Evolutionary conservation across 2,797 vertebrate genomes (phyloP).

Genomic region (Hoplostethus mediterraneus): DNA sequence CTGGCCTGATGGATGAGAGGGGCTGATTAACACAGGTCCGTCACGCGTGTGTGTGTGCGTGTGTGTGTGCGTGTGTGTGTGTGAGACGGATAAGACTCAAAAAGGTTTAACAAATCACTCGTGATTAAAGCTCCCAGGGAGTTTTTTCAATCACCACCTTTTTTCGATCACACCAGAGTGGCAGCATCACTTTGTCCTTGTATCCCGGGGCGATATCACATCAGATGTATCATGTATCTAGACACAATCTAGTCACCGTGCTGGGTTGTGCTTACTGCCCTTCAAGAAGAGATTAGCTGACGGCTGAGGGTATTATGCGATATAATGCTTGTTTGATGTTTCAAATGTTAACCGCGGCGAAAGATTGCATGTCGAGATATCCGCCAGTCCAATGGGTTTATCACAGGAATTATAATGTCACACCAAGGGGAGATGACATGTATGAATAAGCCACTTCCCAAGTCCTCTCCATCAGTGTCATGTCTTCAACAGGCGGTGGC

Average conservation of each 20-base stretch:
- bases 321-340: neutral
- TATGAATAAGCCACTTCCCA: slow-evolving; percentile 21
- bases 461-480: slow-evolving; percentile 33
- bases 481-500: slow-evolving; percentile 43
- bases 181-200: neutral
- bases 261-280: neutral
- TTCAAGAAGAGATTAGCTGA: neutral
- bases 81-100: neutral
- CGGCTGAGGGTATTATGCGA: neutral
- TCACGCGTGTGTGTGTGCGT: neutral
- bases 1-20: slow-evolving; percentile 58
- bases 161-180: slow-evolving; percentile 12
- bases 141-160: slow-evolving; percentile 20
- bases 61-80: slow-evolving; percentile 4
- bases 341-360: neutral
- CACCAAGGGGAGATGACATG: slow-evolving; percentile 4
- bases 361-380: neutral
- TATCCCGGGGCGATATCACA: neutral
- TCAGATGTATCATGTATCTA: neutral
- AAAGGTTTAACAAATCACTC: neutral
- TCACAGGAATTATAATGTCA: slow-evolving; percentile 15
- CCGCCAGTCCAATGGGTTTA: neutral
- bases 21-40: slow-evolving; percentile 50
- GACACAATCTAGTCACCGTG: neutral
- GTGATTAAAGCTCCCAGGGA: slow-evolving; percentile 9